These are phyloP conservation scores for Romanogobio albipinnatus DNA, from an alignment of 2,113 vertebrate genomes.

Conservation along the genomic window DNA sequence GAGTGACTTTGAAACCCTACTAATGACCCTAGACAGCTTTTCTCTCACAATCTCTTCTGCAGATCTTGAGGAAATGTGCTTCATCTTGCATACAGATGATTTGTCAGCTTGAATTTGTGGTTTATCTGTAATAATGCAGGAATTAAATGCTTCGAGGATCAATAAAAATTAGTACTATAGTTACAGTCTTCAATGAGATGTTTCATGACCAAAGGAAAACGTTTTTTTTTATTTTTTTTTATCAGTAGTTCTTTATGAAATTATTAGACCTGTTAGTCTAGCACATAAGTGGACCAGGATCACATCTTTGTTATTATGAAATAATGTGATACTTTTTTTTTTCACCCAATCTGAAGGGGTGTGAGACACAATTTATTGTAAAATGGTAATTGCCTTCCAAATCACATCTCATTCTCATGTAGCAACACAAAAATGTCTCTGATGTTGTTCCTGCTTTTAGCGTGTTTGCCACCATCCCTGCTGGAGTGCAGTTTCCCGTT, in stretches of 20 bases:
- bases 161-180: background rate
- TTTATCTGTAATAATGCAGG: background rate
- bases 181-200: background rate
- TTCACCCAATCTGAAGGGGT: background rate
- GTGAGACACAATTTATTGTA: background rate
- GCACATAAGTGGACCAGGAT: background rate
- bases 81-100: constrained; percentile 27
- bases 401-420: constrained; percentile 6
- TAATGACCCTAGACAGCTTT: constrained; percentile 55
- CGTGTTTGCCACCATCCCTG: constrained; percentile 25
- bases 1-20: constrained; percentile 68
- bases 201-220: background rate
- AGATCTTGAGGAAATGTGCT: constrained; percentile 8
- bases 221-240: background rate
- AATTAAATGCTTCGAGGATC: constrained; percentile 1
- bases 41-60: constrained; percentile 10
- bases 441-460: background rate
- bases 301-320: background rate
- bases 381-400: background rate
- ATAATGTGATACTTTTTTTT: background rate
- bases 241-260: background rate
- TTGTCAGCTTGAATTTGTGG: constrained; percentile 16
- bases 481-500: constrained; percentile 40
- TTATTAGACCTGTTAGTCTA: background rate
- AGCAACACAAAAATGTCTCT: background rate